Evolutionary conservation across 2,113 vertebrate genomes (phyloP).

Genomic region (Mormoops blainvillei): DNA sequence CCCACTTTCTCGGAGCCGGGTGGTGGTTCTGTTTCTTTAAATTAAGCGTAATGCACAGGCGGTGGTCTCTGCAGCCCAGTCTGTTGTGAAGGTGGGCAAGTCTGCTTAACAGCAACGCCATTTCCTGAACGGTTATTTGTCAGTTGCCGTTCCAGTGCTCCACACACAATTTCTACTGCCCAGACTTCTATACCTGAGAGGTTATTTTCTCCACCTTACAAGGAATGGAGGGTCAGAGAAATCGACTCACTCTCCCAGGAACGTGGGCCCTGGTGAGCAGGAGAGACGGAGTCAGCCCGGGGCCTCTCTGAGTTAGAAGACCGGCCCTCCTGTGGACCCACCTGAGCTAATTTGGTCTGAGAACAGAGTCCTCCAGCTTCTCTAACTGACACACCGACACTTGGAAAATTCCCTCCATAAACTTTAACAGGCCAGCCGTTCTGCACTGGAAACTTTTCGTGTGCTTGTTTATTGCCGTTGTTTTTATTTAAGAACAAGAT

Average conservation of each 20-base stretch:
- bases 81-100: neutral
- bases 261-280: neutral
- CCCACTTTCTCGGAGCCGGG: neutral
- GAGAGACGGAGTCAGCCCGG: neutral
- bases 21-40: neutral
- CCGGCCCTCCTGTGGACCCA: too few species aligned
- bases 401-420: neutral
- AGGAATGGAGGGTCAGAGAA: neutral
- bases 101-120: neutral
- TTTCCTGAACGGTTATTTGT: neutral
- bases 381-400: too few species aligned
- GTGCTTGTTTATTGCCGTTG: neutral
- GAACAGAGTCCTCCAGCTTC: neutral
- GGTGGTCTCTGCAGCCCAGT: neutral
- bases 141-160: neutral
- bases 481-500: constrained; percentile 45
- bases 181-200: neutral
- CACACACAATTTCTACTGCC: neutral
- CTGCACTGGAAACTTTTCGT: neutral
- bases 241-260: neutral
- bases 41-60: neutral
- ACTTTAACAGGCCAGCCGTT: neutral
- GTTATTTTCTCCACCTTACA: neutral
- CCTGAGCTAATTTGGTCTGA: accelerated
- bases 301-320: neutral